These are phyloP conservation scores for Parapsyche elsis DNA, from an alignment of 1,140 invertebrate genomes.

Conservation along the genomic window DNA sequence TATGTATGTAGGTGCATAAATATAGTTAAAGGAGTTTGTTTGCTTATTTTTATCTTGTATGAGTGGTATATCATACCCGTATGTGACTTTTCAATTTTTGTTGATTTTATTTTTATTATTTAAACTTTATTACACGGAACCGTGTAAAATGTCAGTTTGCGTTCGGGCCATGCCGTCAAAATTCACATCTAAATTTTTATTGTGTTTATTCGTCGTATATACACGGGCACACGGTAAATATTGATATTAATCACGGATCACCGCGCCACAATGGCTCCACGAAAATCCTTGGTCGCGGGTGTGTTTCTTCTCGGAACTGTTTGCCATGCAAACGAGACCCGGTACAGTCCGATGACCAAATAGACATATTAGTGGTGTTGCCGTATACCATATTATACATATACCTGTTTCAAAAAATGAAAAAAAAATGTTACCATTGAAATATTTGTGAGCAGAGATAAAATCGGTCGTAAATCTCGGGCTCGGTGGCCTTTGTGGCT, in stretches of 20 bases:
- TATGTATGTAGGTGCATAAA: too few relatives aligned
- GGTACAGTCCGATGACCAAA: slow-evolving; percentile 20
- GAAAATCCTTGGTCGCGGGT: background rate
- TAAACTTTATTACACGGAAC: too few relatives aligned
- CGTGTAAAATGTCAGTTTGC: slow-evolving; percentile 15
- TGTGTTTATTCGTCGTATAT: slow-evolving; percentile 12
- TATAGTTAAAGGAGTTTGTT: too few relatives aligned
- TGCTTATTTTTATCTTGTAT: too few relatives aligned
- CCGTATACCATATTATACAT: background rate
- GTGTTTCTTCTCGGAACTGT: slow-evolving; percentile 34
- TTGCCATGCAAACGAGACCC: slow-evolving; percentile 32
- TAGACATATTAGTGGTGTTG: slow-evolving; percentile 40
- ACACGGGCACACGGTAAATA: background rate
- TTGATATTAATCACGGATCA: slow-evolving; percentile 33
- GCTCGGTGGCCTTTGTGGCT: slow-evolving; percentile 41
- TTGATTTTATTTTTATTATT: too few relatives aligned
- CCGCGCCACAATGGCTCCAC: slow-evolving; percentile 8
- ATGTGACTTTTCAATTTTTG: too few relatives aligned
- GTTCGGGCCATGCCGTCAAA: background rate
- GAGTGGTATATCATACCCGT: too few relatives aligned
- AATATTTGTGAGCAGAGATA: slow-evolving; percentile 43
- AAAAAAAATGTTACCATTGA: slow-evolving; percentile 42
- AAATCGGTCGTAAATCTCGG: slow-evolving; percentile 42
- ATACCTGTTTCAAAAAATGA: slow-evolving; percentile 37
- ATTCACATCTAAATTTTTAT: slow-evolving; percentile 29